Percentiles rank a stretch among this genome's conserved stretches.
These are phyloP conservation scores for Rotaria sp. DNA, from an alignment of 2,888 invertebrate genomes.

Conservation along the genomic window DNA sequence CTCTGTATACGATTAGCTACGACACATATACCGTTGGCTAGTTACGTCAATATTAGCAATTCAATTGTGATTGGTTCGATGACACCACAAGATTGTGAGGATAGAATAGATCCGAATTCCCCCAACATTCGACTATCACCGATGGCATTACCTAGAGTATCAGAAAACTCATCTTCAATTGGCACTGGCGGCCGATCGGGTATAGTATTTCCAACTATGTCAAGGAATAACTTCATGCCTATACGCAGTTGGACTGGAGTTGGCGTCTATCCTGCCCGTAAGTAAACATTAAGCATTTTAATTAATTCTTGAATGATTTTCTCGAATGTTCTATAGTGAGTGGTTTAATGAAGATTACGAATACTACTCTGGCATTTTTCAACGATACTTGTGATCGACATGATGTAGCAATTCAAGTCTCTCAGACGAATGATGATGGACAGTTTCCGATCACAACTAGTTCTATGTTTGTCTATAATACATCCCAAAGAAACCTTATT, in stretches of 20 bases:
- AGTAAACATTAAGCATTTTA: slow-evolving; percentile 45
- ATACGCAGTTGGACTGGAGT: slow-evolving; percentile 44
- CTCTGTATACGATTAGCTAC: slow-evolving; percentile 32
- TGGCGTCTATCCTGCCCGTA: neutral
- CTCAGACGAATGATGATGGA: slow-evolving; percentile 46
- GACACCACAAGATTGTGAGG: slow-evolving; percentile 43
- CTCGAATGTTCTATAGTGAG: slow-evolving; percentile 44
- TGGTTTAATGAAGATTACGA: slow-evolving; percentile 43
- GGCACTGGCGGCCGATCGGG: slow-evolving; percentile 30
- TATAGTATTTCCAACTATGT: slow-evolving; percentile 35
- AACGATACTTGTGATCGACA: neutral
- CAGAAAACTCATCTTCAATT: neutral
- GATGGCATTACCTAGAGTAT: neutral
- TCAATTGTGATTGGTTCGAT: slow-evolving; percentile 46
- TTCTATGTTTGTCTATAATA: slow-evolving; percentile 41
- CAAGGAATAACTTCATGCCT: slow-evolving; percentile 46
- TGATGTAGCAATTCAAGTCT: slow-evolving; percentile 45
- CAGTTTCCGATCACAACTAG: slow-evolving; percentile 45
- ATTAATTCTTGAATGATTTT: too few relatives aligned
- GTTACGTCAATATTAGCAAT: slow-evolving; percentile 43
- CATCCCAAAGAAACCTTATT: slow-evolving; percentile 44
- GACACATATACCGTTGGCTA: slow-evolving; percentile 43
- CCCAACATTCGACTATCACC: neutral
- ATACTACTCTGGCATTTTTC: slow-evolving; percentile 33
- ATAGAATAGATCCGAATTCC: neutral